phyloP scores from a whole-genome alignment of 1,140 invertebrate species.

The Trichonephila inaurata region DNA sequence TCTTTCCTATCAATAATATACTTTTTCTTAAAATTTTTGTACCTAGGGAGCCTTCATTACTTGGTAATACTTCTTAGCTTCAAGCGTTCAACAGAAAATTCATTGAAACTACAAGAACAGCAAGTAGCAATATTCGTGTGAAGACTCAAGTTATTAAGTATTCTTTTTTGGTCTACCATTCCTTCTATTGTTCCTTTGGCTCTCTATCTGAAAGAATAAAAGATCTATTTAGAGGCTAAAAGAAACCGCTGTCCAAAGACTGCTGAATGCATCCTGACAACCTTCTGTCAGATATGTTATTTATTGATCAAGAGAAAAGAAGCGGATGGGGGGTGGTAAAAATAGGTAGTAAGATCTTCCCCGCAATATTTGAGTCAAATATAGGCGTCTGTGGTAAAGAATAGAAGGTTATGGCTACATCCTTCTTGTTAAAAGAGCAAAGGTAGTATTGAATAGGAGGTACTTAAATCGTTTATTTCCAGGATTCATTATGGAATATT shows the following conservation, averaged over 20 bases:
- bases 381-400: not conserved
- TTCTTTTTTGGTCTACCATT: no score
- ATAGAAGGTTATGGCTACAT: not conserved
- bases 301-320: not conserved
- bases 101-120: no score
- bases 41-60: no score
- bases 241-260: constrained; percentile 3
- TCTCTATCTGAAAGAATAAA: not conserved
- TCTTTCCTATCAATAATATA: no score
- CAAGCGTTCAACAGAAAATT: no score
- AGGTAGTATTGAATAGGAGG: not conserved
- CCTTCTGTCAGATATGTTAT: not conserved
- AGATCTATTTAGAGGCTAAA: not conserved
- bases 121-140: no score
- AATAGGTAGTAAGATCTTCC: not conserved
- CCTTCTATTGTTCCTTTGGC: no score
- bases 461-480: not conserved
- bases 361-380: constrained; percentile 3
- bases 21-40: no score
- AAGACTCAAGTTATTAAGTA: no score
- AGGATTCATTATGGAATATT: no score
- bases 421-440: constrained; percentile 4
- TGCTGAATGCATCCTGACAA: constrained; percentile 12
- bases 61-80: no score
- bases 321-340: not conserved